phyloP scores from a whole-genome alignment of 2,113 vertebrate genomes.

The Labeo catla region DNA sequence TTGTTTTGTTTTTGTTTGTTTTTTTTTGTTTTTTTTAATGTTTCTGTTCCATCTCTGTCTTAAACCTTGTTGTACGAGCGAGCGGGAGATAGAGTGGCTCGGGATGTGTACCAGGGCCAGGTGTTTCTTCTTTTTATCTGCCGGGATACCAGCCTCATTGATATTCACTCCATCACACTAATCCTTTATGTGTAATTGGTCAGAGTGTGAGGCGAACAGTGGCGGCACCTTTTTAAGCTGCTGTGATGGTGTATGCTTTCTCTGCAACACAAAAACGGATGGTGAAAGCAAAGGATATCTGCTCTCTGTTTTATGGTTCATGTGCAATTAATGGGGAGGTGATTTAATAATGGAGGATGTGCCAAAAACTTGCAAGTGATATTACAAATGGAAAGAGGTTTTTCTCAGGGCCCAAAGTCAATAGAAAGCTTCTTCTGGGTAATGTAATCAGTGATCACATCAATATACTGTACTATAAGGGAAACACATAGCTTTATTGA shows the following conservation, averaged over 20 bases:
- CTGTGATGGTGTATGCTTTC: neutral
- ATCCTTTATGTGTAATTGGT: constrained; percentile 49
- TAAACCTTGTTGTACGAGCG: neutral
- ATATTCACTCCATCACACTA: constrained; percentile 48
- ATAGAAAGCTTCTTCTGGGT: neutral
- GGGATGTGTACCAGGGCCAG: neutral
- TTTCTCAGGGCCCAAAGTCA: neutral
- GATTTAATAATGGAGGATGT: neutral
- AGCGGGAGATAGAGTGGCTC: neutral
- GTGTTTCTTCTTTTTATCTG: constrained; percentile 34
- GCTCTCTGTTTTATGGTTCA: neutral
- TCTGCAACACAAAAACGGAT: neutral
- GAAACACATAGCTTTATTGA: too few relatives aligned
- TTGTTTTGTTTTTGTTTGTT: too few relatives aligned
- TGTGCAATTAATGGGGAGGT: neutral
- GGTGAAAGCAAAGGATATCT: neutral
- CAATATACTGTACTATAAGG: too few relatives aligned
- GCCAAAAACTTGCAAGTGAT: neutral
- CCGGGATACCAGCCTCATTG: constrained; percentile 41
- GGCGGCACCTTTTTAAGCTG: neutral
- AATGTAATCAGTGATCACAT: neutral
- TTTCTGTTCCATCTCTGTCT: too few relatives aligned
- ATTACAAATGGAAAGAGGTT: neutral
- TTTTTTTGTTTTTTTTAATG: too few relatives aligned
- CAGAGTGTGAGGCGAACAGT: constrained; percentile 8